These are phyloP conservation scores for Cryptoprocta ferox DNA, from an alignment of 2,797 vertebrate genomes.

Conservation along the genomic window DNA sequence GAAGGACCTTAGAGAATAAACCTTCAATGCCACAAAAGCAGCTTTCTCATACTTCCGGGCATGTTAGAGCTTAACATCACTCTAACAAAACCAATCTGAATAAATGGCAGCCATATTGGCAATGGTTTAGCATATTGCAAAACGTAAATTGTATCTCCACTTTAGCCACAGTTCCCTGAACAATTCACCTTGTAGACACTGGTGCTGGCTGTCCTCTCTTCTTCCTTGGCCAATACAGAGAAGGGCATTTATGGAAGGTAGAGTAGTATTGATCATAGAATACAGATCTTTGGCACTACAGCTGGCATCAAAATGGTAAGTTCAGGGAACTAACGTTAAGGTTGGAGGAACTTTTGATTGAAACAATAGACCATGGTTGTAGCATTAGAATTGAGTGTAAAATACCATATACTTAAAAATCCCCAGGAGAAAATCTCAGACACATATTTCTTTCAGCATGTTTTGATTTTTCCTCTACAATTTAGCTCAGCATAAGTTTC, in stretches of 20 bases:
- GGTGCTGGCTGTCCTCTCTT: neutral
- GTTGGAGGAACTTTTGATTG: neutral
- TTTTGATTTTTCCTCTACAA: neutral
- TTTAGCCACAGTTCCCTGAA: neutral
- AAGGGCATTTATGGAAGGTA: neutral
- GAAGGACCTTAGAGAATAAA: neutral
- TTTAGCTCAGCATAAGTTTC: slow-evolving; percentile 17
- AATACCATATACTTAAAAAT: slow-evolving; percentile 50
- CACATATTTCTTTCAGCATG: neutral
- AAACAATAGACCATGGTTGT: neutral
- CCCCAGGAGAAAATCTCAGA: neutral
- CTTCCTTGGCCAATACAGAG: neutral
- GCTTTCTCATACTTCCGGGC: neutral
- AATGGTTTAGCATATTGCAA: slow-evolving; percentile 25
- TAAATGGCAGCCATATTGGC: neutral
- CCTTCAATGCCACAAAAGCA: neutral
- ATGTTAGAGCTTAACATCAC: neutral
- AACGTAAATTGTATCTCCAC: neutral
- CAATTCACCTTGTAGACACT: neutral
- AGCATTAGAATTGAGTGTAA: slow-evolving; percentile 28
- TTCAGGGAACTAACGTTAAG: slow-evolving; percentile 18
- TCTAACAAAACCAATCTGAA: neutral
- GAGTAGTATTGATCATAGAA: neutral
- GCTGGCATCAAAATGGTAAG: neutral
- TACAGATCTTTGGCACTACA: neutral